Percentiles rank a stretch among this genome's conserved stretches.
Conservation (phyloP, 2,888 invertebrate species). For the Ophion costatus region DNA sequence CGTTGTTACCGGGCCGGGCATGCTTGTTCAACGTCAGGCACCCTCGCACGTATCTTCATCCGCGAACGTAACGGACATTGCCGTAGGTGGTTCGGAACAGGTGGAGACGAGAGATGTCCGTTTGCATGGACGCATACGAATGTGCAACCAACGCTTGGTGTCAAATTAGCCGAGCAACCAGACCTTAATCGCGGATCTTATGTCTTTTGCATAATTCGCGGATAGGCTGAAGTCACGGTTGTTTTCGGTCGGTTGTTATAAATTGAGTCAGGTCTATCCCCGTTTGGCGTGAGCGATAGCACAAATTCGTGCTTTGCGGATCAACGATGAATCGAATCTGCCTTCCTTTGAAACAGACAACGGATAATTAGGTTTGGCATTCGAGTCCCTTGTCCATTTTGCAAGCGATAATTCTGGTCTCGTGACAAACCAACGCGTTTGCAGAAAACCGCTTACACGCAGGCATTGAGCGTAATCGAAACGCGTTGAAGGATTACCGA, state of each 20-base stretch:
- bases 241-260: neutral
- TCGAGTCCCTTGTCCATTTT: too few species aligned
- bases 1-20: constrained; percentile 19
- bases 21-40: constrained; percentile 12
- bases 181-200: neutral
- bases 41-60: constrained; percentile 20
- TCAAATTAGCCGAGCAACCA: neutral
- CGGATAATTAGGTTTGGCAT: too few species aligned
- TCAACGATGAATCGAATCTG: too few species aligned
- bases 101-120: neutral
- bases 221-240: neutral
- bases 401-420: too few species aligned
- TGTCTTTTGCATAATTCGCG: neutral
- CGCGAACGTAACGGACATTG: constrained; percentile 4
- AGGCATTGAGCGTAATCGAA: too few species aligned
- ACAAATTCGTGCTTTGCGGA: too few species aligned
- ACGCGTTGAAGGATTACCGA: too few species aligned
- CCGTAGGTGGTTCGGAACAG: constrained; percentile 11
- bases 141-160: neutral
- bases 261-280: neutral
- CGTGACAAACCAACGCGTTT: too few species aligned
- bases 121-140: neutral
- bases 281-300: neutral
- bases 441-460: too few species aligned
- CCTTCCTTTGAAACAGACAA: too few species aligned